Evolutionary conservation across 2,113 vertebrate species (phyloP), one percentile per base, ranked within the genome.

Genomic region (Grus americana): DNA sequence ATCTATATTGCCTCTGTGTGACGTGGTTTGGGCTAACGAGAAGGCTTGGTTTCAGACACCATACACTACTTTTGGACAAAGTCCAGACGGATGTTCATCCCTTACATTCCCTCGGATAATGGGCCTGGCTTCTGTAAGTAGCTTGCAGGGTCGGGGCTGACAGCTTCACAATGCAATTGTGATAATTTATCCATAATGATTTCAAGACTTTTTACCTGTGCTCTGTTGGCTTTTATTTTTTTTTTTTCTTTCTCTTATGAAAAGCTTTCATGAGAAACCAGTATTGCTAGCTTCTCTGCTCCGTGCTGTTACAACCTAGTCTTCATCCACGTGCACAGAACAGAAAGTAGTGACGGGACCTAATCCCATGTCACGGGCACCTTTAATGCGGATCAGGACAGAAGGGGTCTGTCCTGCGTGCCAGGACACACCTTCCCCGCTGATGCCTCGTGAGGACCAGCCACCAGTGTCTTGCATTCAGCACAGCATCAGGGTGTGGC

Each of bases 1-100:
- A 5, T 99, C 99, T 88, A 98, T 99, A 96, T 95, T 99, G 97
- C 99, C 99, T 32, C 98, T 99, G 30, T 99, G 99, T 86, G 99
- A 99, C 40, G 99, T 99, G 79, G 99, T 99, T 50, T 99, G 99
- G 99, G 99, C 99, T 95, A 99, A 99, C 79, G 99, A 99, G 97
- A 99, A 99, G 96, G 99, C 99, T 40, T 99, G 99, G 99, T 99
- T 99, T 98, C 99, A 99, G 95, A 99, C 99, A 38, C 99, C 99
- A 11, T 99, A 99, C 96, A 98, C 98, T 26, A 98, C 98, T 79
- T 99, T 99, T 82, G 99, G 99, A 87, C 99, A 99, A 97, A 99
- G 99, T 61, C 99, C 99, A 10, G 99, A 99, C 71, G 99, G 98
- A 93, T 99, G 99, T 96, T 99, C 99, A 17, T 99, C 99, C 38